phyloP scores from a whole-genome alignment of 2,888 invertebrate genomes.

The Eupithecia vulgata region DNA sequence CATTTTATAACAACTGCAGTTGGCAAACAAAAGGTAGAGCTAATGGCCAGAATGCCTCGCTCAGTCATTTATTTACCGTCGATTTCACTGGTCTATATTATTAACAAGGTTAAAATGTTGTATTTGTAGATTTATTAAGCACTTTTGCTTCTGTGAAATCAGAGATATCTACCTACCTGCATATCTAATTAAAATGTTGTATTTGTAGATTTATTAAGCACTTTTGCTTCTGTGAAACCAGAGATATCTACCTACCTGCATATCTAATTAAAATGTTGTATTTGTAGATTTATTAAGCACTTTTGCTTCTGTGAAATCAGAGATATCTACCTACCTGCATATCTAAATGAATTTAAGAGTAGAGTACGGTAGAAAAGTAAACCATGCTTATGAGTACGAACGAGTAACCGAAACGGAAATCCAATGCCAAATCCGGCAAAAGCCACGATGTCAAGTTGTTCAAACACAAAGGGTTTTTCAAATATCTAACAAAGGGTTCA shows the following conservation, averaged over 20 bases:
- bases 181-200: neutral
- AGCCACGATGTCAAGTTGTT: conserved; percentile 51
- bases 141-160: neutral
- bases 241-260: neutral
- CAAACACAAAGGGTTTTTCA: conserved; percentile 51
- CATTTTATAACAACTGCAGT: conserved; percentile 25
- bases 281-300: neutral
- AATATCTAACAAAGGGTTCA: conserved; percentile 49
- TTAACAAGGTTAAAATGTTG: neutral
- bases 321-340: neutral
- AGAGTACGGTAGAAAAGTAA: neutral
- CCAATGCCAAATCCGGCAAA: conserved; percentile 31
- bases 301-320: neutral
- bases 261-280: neutral
- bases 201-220: neutral
- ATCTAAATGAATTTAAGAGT: neutral
- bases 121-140: neutral
- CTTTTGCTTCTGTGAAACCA: neutral
- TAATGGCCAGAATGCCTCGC: conserved; percentile 11
- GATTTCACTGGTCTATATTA: conserved; percentile 3
- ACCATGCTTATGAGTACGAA: neutral
- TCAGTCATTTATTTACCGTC: neutral
- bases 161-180: neutral
- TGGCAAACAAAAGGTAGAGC: conserved; percentile 19
- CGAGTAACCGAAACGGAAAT: conserved; percentile 24